Evolutionary conservation across 2,113 vertebrate species (phyloP), one percentile per base, ranked within the genome.

Genomic region (Austrofundulus limnaeus): DNA sequence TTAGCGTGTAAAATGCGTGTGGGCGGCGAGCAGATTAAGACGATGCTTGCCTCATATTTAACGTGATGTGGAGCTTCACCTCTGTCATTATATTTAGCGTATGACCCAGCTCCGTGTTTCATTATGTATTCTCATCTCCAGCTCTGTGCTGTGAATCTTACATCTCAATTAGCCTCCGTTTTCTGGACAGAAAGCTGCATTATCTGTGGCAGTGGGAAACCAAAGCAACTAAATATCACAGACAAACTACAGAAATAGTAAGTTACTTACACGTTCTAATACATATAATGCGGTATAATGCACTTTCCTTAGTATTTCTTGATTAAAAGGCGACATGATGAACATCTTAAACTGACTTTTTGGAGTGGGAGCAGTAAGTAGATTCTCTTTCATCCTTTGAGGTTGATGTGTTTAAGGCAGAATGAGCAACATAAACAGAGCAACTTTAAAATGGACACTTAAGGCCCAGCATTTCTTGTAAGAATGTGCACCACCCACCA

Each of bases 71-170:
- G 50, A 59, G 79, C 68, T 68, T 85, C 84, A 84, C 84, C 87
- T 81, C 76, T 85, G 88, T 87, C 85, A 83, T 85, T 87, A 81
- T 87, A 85, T 87, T 87, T 87, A 86, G 80, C 78, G 85, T 86
- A 84, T 37, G 13, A 75, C 80, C 74, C 82, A 70, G 80, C 75
- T 72, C 66, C 9, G n/a, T 61, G 62, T 88, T 83, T 86, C 83
- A 86, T 85, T 88, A 86, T 75, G 70, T 72, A 84, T 86, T 85
- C 68, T 62, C 65, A 77, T 78, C 78, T 46, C 54, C 62, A 56
- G 78, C 71, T 79, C 79, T 53, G 68, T 60, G 67, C 52, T 71
- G 78, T 66, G 74, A 85, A 83, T 83, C 80, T 82, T 79, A 89
- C 78, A 83, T 86, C 76, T 86, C 87, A 86, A 86, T 89, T 87